phyloP scores from a whole-genome alignment of 2,888 invertebrate genomes.

The Cremastinae sp. region DNA sequence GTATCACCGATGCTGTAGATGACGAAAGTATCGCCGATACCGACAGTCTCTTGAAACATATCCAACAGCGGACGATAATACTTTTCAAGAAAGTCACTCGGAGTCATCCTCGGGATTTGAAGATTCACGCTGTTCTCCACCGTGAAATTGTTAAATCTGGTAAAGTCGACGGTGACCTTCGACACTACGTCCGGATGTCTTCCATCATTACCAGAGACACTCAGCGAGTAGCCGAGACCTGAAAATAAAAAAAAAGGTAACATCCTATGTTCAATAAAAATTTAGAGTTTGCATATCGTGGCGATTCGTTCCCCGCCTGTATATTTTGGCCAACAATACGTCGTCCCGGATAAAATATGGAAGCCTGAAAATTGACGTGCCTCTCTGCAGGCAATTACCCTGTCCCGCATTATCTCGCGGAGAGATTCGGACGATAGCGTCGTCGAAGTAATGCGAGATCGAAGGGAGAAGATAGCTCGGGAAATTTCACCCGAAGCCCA shows the following conservation, averaged over 20 bases:
- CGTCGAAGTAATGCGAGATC: conserved; percentile 45
- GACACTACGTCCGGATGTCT: conserved; percentile 93
- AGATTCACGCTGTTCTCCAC: conserved; percentile 91
- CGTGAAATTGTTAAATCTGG: conserved; percentile 89
- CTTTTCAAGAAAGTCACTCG: conserved; percentile 88
- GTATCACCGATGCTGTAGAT: conserved; percentile 89
- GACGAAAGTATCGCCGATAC: conserved; percentile 84
- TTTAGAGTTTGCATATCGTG: conserved; percentile 42
- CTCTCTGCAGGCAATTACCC: conserved; percentile 51
- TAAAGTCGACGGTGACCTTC: conserved; percentile 90
- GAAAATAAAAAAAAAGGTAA: conserved; percentile 23
- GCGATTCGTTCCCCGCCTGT: conserved; percentile 15
- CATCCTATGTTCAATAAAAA: not conserved
- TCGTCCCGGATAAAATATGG: conserved; percentile 39
- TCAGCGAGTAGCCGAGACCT: conserved; percentile 88
- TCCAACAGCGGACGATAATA: conserved; percentile 89
- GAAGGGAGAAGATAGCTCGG: conserved; percentile 27
- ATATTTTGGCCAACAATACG: conserved; percentile 43
- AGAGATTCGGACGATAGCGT: conserved; percentile 52
- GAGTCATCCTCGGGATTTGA: conserved; percentile 87
- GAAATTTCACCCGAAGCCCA: conserved; percentile 41
- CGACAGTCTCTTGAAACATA: conserved; percentile 85
- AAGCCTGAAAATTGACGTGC: conserved; percentile 34
- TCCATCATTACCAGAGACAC: conserved; percentile 94
- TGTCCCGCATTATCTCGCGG: conserved; percentile 26